Percentiles rank a stretch among this genome's conserved stretches.
These are phyloP conservation scores for Macrobrachium rosenbergii DNA, from an alignment of 1,140 invertebrate species.

Conservation along the genomic window DNA sequence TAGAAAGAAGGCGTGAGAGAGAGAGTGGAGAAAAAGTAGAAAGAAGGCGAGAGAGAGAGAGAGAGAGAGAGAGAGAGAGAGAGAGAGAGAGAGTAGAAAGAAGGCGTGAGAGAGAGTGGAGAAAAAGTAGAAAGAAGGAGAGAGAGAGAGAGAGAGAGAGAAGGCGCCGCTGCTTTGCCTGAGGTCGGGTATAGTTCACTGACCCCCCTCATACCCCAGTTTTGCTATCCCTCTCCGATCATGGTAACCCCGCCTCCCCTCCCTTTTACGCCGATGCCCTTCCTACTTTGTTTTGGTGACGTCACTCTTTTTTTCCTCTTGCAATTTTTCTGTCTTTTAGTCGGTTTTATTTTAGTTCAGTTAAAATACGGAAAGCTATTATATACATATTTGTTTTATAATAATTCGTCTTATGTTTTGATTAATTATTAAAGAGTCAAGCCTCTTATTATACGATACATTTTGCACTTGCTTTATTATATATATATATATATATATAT, in stretches of 20 bases:
- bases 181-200: background rate
- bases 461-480: no score
- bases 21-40: background rate
- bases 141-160: background rate
- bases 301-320: background rate
- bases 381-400: no score
- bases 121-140: background rate
- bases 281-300: background rate
- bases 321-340: background rate
- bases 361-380: background rate
- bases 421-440: no score
- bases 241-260: background rate
- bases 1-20: background rate
- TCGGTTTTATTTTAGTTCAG: background rate
- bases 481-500: no score
- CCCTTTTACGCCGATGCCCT: background rate
- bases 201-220: background rate
- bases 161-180: background rate
- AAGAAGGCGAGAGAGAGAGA: background rate
- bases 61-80: no score
- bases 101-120: background rate
- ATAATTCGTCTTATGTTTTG: no score
- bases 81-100: background rate
- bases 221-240: background rate
- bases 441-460: no score